A percentile compares a stretch with the other conserved stretches of the same genome.
Evolutionary conservation across 2,797 vertebrate species (phyloP).

Genomic region (Philypnodon macrostomus): DNA sequence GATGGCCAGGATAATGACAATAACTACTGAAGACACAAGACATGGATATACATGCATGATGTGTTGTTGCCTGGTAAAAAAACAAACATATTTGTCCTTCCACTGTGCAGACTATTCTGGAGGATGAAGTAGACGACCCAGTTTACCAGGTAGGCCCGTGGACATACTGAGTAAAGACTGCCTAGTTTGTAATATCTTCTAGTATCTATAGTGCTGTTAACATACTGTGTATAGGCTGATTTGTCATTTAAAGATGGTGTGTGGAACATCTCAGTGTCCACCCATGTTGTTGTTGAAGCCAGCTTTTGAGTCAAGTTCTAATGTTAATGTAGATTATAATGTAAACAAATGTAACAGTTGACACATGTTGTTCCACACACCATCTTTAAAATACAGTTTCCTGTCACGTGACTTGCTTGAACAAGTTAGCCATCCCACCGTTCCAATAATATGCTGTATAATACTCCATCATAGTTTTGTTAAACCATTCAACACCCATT

Average conservation of each 20-base stretch:
- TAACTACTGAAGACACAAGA: too few species aligned
- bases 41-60: too few species aligned
- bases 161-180: conserved; percentile 23
- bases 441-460: conserved; percentile 68
- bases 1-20: too few species aligned
- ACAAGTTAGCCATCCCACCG: conserved; percentile 73
- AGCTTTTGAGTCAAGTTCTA: too few species aligned
- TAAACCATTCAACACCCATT: conserved; percentile 76
- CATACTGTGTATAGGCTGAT: conserved; percentile 24
- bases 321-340: too few species aligned
- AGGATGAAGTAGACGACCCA: conserved; percentile 97
- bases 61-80: conserved; percentile 30
- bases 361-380: conserved; percentile 5
- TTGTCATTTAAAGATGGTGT: conserved; percentile 19
- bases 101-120: conserved; percentile 92
- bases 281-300: too few species aligned
- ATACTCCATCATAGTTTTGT: conserved; percentile 70
- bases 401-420: conserved; percentile 62
- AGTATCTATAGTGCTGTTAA: conserved; percentile 49
- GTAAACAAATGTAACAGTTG: too few species aligned
- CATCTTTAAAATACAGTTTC: conserved; percentile 37
- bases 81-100: conserved; percentile 66
- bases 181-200: conserved; percentile 29
- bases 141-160: conserved; percentile 92
- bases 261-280: conserved; percentile 1